phyloP scores from a whole-genome alignment of 2,797 vertebrate genomes.

The Falco cherrug region DNA sequence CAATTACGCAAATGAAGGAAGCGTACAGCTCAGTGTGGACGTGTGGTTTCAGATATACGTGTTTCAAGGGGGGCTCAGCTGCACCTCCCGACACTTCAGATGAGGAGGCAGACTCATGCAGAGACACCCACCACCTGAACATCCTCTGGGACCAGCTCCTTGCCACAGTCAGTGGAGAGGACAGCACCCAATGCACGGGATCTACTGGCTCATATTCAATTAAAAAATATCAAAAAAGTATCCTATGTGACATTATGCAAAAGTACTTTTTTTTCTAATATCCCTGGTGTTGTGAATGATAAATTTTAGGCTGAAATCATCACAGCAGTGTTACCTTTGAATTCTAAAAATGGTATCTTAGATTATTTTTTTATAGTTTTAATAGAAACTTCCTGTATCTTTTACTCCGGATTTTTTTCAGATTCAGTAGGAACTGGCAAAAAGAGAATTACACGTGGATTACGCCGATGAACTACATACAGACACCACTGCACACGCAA shows the following conservation, averaged over 20 bases:
- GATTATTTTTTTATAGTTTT: accelerated
- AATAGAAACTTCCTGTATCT: accelerated
- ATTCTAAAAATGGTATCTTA: not conserved
- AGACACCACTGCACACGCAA: accelerated
- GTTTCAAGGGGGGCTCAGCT: not conserved
- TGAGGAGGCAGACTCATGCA: not conserved
- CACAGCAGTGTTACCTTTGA: not conserved
- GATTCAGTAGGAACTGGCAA: not conserved
- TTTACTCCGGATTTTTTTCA: not conserved
- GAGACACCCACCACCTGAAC: not conserved
- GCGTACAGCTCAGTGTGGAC: not conserved
- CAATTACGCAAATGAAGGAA: not conserved
- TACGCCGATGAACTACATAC: accelerated
- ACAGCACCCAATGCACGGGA: accelerated
- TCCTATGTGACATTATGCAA: accelerated
- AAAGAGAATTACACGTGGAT: accelerated
- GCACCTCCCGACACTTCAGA: not conserved
- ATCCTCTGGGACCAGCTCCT: not conserved
- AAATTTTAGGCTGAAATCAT: not conserved
- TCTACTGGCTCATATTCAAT: not conserved
- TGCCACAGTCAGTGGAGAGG: accelerated
- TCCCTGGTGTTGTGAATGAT: accelerated
- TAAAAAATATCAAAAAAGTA: not conserved
- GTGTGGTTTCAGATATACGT: accelerated
- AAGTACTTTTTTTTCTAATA: not conserved